These are phyloP conservation scores for Molorchus minor DNA, from an alignment of 2,888 invertebrate species.

Conservation along the genomic window DNA sequence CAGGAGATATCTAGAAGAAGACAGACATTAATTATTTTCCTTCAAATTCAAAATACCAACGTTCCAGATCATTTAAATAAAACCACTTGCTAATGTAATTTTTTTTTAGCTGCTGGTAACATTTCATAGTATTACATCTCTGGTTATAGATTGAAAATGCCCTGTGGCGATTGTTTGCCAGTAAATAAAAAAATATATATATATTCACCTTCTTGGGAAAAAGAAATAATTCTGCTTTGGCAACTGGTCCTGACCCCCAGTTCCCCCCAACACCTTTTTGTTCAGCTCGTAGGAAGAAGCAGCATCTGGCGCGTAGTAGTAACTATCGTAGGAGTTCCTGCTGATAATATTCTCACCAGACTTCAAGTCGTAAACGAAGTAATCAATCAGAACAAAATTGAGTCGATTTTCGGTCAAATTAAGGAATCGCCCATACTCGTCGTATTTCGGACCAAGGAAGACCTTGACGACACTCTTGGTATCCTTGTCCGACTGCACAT, in stretches of 20 bases:
- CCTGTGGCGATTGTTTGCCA: no score
- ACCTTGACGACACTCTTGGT: conserved; percentile 70
- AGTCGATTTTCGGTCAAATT: conserved; percentile 67
- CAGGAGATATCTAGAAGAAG: conserved; percentile 57
- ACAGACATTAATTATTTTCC: conserved; percentile 21
- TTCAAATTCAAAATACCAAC: not conserved
- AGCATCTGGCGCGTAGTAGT: conserved; percentile 70
- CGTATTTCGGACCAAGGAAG: conserved; percentile 77
- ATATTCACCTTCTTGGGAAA: conserved; percentile 74
- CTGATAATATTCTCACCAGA: conserved; percentile 74
- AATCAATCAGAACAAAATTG: conserved; percentile 71
- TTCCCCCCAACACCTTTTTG: conserved; percentile 68
- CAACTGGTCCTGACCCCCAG: conserved; percentile 54
- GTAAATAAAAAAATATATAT: no score
- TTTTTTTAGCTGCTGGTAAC: no score
- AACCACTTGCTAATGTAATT: no score
- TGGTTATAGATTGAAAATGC: no score
- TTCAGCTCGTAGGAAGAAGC: conserved; percentile 70
- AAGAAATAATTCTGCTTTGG: conserved; percentile 69
- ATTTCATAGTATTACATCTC: no score
- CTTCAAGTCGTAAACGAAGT: conserved; percentile 68
- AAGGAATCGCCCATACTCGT: conserved; percentile 66
- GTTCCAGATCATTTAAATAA: no score
- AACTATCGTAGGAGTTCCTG: conserved; percentile 74
- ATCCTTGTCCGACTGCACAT: conserved; percentile 69